Evolutionary conservation across 2,888 invertebrate genomes (phyloP).

Genomic region (Synanthedon vespiformis): DNA sequence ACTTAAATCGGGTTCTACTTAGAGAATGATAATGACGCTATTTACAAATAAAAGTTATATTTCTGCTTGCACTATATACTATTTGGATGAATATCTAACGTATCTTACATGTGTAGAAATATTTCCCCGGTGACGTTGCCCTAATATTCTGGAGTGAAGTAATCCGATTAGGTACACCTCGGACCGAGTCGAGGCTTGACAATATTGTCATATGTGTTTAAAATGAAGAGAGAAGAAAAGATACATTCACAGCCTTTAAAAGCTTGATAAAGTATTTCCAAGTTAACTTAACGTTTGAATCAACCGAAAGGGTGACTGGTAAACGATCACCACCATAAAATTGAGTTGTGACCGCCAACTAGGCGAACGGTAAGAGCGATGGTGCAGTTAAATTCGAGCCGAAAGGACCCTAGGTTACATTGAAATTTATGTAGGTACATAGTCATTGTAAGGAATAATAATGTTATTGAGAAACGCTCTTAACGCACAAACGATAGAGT

Average conservation of each 20-base stretch:
- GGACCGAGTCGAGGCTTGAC: conserved; percentile 15
- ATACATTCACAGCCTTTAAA: too few relatives aligned
- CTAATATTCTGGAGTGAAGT: conserved; percentile 41
- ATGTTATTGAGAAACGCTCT: not conserved
- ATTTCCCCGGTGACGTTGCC: conserved; percentile 49
- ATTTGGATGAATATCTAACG: too few relatives aligned
- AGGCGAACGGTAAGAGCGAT: conserved; percentile 26
- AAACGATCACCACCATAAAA: conserved; percentile 39
- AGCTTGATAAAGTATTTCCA: not conserved
- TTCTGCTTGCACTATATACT: too few relatives aligned
- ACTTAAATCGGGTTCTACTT: too few relatives aligned
- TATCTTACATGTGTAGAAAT: conserved; percentile 29
- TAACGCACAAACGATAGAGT: not conserved
- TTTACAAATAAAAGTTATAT: too few relatives aligned
- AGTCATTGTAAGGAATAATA: not conserved
- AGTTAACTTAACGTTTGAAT: not conserved
- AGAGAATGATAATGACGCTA: too few relatives aligned
- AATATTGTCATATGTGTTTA: conserved; percentile 4
- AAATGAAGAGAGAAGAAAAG: too few relatives aligned
- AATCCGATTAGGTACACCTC: conserved; percentile 45
- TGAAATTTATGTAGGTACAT: conserved; percentile 7
- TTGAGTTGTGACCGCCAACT: conserved; percentile 32
- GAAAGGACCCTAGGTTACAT: conserved; percentile 6
- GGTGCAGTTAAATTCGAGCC: conserved; percentile 20
- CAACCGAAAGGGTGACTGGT: conserved; percentile 14